Evolutionary conservation across 1,140 invertebrate species (phyloP).

Genomic region (Dolichoris vasculosae): DNA sequence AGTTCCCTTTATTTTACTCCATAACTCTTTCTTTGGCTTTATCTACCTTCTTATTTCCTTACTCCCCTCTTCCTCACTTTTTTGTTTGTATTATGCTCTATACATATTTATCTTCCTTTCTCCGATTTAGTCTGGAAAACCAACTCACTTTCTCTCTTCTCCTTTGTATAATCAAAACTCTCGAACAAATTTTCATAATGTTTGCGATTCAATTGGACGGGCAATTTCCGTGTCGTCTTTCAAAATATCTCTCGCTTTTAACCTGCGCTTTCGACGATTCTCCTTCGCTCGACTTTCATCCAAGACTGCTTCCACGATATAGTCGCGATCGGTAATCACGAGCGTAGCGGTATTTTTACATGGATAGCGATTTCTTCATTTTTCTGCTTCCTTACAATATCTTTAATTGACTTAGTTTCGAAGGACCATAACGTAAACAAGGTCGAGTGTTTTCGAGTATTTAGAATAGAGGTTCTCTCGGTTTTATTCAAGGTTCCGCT

Average conservation of each 20-base stretch:
- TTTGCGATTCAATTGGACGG: constrained; percentile 74
- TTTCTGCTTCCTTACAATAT: neutral
- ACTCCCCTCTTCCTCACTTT: neutral
- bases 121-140: constrained; percentile 23
- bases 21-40: constrained; percentile 2
- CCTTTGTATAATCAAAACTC: constrained; percentile 74
- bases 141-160: constrained; percentile 37
- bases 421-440: neutral
- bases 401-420: neutral
- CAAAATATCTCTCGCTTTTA: constrained; percentile 61
- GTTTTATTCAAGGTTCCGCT: neutral
- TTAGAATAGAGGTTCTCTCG: neutral
- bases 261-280: neutral
- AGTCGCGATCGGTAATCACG: neutral
- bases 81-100: neutral
- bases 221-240: constrained; percentile 71
- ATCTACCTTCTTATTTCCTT: constrained; percentile 6
- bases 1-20: neutral
- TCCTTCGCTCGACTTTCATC: neutral
- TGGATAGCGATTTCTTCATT: neutral
- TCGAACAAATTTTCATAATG: constrained; percentile 74
- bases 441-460: neutral
- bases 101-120: neutral
- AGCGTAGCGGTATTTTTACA: neutral
- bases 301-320: neutral